phyloP scores from a whole-genome alignment of 2,797 vertebrate species.

The Ctenopoma kingsleyae region DNA sequence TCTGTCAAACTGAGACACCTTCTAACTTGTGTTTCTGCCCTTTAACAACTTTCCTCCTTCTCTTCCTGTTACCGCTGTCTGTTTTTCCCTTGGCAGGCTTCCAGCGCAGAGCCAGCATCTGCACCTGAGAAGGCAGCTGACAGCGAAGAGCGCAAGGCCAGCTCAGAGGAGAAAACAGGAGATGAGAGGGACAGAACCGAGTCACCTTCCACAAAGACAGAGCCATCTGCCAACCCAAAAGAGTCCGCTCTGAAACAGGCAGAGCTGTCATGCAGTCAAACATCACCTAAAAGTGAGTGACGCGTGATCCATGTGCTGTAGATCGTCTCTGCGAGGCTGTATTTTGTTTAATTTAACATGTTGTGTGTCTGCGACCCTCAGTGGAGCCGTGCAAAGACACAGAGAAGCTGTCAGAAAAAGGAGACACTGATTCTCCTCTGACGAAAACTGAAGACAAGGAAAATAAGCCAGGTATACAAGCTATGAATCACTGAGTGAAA shows the following conservation, averaged over 20 bases:
- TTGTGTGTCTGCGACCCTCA: constrained; percentile 61
- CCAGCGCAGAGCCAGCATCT: constrained; percentile 54
- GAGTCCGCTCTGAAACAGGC: constrained; percentile 68
- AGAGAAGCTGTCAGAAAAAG: constrained; percentile 87
- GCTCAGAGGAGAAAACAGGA: constrained; percentile 73
- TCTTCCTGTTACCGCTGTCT: constrained; percentile 12
- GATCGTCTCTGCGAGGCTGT: constrained; percentile 2
- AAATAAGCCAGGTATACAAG: constrained; percentile 86
- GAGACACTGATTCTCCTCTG: constrained; percentile 75
- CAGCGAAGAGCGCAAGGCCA: constrained; percentile 74
- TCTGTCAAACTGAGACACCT: constrained; percentile 52
- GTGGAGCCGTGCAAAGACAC: constrained; percentile 84
- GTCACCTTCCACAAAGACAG: constrained; percentile 62
- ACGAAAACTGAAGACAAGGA: constrained; percentile 87
- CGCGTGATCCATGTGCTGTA: constrained; percentile 6
- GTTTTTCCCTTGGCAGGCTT: constrained; percentile 46
- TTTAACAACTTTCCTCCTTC: constrained; percentile 26
- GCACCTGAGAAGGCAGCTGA: constrained; percentile 76
- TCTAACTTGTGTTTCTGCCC: constrained; percentile 45
- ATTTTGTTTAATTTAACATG: constrained; percentile 28
- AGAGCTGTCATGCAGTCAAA: constrained; percentile 78
- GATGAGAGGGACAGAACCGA: constrained; percentile 85
- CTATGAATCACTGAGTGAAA: constrained; percentile 20
- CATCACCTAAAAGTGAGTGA: constrained; percentile 79
- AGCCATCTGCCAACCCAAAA: constrained; percentile 67